Base-by-base conservation (phyloP, 2,888 invertebrate genomes). In the Pseudolycoriella hygida region DNA sequence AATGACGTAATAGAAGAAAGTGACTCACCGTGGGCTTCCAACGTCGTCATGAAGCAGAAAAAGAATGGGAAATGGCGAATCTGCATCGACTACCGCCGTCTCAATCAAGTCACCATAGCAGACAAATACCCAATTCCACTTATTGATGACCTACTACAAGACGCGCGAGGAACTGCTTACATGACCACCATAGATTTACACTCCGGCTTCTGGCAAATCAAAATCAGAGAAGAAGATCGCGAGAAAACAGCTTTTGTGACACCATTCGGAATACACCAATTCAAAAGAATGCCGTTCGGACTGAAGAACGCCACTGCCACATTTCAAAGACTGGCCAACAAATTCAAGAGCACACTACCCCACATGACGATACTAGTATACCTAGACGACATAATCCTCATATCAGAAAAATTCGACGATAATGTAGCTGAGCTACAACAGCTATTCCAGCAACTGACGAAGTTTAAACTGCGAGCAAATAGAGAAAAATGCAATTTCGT, bases 91-190 rank as follows among this genome's bases (percentile, higher is more conserved):
- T 60, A 57, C 40, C 46, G 57, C 0, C 51, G 53, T 10, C 44
- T 60, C 1, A 59, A 60, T 38, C 43, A 53, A 1, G 49, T 57
- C 12, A 59, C 56, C 1, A 49, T 44, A 30, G 50, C 54, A 2
- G 57, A 59, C 45, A 47, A 49, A 2, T 64, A 62, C 38, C 60
- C 60, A 1, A 44, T 63, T 12, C 65, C 65, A 2, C 49, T 6
- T 30, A 30, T 30, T 11, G 30, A 30, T 11, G 30, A 30, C 11
- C 30, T 30, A 30, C 11, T 30, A 11, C 30, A 30, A 6, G 30
- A 30, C 6, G 30, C 30, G 30, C 6, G 11, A 30, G 11, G 30
- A 6, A 10, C 30, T 30, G 8, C 30, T 10, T 30, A 30, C 11
- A 30, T 30, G 30, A 10, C 30, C 8, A 30, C 30, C 11, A 30